Conservation (phyloP, 2,797 vertebrate genomes). For the Mus spretus region DNA sequence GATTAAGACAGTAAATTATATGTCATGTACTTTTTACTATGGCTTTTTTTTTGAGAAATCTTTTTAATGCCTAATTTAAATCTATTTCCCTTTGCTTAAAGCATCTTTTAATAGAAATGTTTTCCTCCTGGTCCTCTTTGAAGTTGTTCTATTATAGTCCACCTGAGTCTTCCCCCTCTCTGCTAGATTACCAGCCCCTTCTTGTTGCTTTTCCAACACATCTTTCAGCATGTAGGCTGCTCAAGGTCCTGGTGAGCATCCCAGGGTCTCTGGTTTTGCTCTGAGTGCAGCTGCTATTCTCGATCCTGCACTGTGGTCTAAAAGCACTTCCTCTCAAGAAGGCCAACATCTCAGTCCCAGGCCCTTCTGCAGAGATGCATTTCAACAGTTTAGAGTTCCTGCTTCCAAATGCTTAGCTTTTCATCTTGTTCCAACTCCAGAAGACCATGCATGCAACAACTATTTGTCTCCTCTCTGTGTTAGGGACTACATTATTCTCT, state of each 20-base stretch:
- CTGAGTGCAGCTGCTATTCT: neutral
- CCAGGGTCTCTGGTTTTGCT: conserved; percentile 56
- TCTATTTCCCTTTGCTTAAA: neutral
- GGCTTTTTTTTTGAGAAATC: neutral
- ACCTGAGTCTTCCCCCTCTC: neutral
- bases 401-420: conserved; percentile 21
- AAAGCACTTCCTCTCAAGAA: conserved; percentile 22
- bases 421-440: conserved; percentile 48
- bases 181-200: neutral
- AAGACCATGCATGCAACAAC: conserved; percentile 20
- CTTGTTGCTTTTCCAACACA: conserved; percentile 27
- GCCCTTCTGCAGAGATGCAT: neutral
- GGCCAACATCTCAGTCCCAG: neutral
- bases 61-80: neutral
- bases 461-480: conserved; percentile 54
- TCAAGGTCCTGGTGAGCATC: conserved; percentile 1
- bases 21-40: neutral
- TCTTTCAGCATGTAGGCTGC: conserved; percentile 62
- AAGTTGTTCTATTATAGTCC: neutral
- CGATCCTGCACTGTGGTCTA: conserved; percentile 17
- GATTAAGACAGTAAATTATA: neutral
- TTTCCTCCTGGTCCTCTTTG: neutral
- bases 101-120: conserved; percentile 25
- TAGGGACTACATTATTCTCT: conserved; percentile 26
- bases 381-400: conserved; percentile 18